Conservation (phyloP, 1,140 invertebrate species). For the Drosophila mauritiana region DNA sequence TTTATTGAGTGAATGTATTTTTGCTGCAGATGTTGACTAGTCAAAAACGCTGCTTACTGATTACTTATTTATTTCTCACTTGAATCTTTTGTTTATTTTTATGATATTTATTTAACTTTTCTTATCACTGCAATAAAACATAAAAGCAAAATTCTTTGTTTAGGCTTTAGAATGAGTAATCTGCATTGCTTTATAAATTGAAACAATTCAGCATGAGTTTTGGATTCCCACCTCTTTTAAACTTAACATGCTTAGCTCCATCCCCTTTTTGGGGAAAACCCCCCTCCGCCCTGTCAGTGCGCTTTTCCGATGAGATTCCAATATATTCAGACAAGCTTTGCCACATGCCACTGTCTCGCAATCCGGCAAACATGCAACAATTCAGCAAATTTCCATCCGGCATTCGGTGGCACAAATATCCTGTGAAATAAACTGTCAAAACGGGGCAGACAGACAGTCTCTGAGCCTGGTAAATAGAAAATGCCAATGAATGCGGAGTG, state of each 20-base stretch:
- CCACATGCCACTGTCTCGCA: constrained; percentile 58
- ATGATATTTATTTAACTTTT: no score
- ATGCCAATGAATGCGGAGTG: constrained; percentile 63
- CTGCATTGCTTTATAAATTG: no score
- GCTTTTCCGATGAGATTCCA: constrained; percentile 22
- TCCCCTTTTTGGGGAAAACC: background rate
- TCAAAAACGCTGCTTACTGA: background rate
- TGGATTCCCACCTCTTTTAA: no score
- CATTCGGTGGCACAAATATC: constrained; percentile 34
- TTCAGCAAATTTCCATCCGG: constrained; percentile 40
- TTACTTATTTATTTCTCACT: background rate
- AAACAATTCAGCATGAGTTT: background rate
- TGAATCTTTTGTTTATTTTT: background rate
- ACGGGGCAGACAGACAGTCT: constrained; percentile 40
- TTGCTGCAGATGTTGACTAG: background rate
- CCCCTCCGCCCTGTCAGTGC: background rate
- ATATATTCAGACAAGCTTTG: constrained; percentile 41
- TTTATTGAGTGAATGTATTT: background rate
- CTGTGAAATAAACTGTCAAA: constrained; percentile 67
- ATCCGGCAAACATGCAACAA: constrained; percentile 54
- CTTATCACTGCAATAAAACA: no score
- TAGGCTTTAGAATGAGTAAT: no score
- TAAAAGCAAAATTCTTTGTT: no score
- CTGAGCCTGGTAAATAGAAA: constrained; percentile 65
- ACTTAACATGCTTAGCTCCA: background rate